A percentile compares a stretch with the other conserved stretches of the same genome.
These are phyloP conservation scores for Synergus itoensis DNA, from an alignment of 2,888 invertebrate species.

Conservation along the genomic window DNA sequence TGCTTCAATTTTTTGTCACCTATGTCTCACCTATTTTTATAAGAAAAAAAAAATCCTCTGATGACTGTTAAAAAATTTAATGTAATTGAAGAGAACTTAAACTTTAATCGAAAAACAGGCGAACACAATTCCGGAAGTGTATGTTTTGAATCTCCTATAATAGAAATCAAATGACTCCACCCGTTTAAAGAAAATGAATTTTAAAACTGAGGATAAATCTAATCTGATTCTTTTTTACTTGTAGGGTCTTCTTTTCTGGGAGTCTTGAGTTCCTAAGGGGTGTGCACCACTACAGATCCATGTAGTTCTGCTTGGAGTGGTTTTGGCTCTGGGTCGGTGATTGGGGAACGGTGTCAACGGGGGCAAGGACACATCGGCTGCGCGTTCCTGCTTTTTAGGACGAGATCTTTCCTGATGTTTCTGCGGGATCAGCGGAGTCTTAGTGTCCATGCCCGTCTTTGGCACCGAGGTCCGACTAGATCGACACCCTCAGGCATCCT, in stretches of 20 bases:
- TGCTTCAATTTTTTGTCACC: too few relatives aligned
- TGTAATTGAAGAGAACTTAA: too few relatives aligned
- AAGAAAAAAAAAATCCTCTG: too few relatives aligned
- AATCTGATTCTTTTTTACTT: conserved; percentile 60
- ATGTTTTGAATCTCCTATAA: too few relatives aligned
- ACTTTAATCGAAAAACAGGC: too few relatives aligned
- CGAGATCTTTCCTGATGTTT: conserved; percentile 72
- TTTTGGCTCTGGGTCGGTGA: conserved; percentile 58
- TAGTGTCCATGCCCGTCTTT: conserved; percentile 75
- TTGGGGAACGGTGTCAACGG: conserved; percentile 68
- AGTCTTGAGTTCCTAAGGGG: conserved; percentile 57
- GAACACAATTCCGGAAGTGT: too few relatives aligned
- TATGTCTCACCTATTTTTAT: too few relatives aligned
- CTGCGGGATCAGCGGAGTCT: conserved; percentile 73
- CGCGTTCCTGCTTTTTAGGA: conserved; percentile 62
- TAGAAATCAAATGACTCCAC: not conserved
- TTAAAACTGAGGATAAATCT: not conserved
- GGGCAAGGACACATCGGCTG: conserved; percentile 71
- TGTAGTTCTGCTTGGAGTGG: conserved; percentile 54
- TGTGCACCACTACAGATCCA: conserved; percentile 54
- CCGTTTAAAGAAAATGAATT: not conserved
- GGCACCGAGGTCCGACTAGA: conserved; percentile 61
- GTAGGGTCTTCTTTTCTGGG: conserved; percentile 70
- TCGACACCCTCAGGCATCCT: conserved; percentile 62
- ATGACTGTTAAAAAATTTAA: too few relatives aligned